Evolutionary conservation across 2,797 vertebrate species (phyloP), one percentile per base, ranked within the genome.

Genomic region (Delichon dasypus): DNA sequence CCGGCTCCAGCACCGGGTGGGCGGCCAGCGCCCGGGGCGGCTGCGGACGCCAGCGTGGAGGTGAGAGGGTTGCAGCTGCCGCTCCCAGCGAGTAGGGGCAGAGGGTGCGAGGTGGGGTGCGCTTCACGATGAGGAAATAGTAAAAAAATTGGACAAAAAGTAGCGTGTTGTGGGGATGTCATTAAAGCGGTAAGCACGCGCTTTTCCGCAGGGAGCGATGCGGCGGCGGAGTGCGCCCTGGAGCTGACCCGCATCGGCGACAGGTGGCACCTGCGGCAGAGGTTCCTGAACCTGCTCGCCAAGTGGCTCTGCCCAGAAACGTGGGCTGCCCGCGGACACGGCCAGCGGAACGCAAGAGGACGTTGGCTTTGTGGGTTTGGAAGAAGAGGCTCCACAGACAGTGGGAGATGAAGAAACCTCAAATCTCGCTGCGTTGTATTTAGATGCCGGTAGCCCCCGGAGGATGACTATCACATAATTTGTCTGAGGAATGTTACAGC

Each of bases 191-290:
- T 27, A 29, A 36, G 34, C 36, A 7, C 2, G 8, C 22, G 34
- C 32, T 4, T 80, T 11, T 89, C 94, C 55, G 50, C 97, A 98
- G 98, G 88, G 48, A 38, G 77, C 11, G 95, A 93, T 30, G 90
- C 6, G 16, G 96, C 82, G n/a, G 81, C n/a, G 1, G 97, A 97
- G 29, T 97, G 97, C 27, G 96, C 94, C 6, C 42, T 84, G 54
- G 97, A 98, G 53, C 72, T 98, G 32, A 78, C 96, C 38, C 95
- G 82, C 77, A 96, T 98, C 7, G 98, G 98, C 11, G 98, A 98
- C 85, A 97, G 95, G 58, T 90, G 96, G 90, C 84, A 97, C 80
- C 94, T 98, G 40, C 94, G 73, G n/a, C 98, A 98, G 89, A 97
- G 96, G 71, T 68, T 98, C 54, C 83, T 98, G 42, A 97, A 98